Percentiles rank a stretch among this genome's conserved stretches.
Conservation (phyloP, 1,140 invertebrate species). For the Apocrypta bakeri region DNA sequence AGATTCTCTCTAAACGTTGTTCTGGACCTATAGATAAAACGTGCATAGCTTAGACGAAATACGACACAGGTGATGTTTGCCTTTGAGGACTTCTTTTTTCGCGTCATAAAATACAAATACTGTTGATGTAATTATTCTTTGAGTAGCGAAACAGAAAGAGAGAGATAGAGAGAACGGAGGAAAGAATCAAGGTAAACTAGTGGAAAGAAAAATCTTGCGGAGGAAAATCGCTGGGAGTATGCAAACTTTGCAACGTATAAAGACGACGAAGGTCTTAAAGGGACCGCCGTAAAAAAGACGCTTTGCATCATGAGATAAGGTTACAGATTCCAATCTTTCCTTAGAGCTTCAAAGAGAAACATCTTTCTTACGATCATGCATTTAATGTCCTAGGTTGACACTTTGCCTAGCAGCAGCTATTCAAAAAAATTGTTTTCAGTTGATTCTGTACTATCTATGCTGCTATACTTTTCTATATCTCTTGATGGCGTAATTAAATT, state of each 20-base stretch:
- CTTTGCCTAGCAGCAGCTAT: constrained; percentile 1
- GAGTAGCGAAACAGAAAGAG: not conserved
- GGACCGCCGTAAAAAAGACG: constrained; percentile 63
- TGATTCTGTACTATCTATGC: not conserved
- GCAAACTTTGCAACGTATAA: constrained; percentile 58
- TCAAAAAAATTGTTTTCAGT: constrained; percentile 25
- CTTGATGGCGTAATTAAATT: constrained; percentile 2
- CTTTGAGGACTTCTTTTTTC: not conserved
- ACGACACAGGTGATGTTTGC: not conserved
- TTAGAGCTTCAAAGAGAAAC: constrained; percentile 50
- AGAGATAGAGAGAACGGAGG: no score
- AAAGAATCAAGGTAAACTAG: not conserved
- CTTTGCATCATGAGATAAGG: constrained; percentile 61
- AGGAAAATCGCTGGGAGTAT: constrained; percentile 57
- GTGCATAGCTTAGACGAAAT: no score
- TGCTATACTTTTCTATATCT: not conserved
- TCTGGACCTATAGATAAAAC: not conserved
- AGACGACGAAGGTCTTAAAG: constrained; percentile 62
- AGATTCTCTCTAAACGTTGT: not conserved
- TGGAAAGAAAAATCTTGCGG: not conserved
- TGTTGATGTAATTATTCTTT: not conserved
- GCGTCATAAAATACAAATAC: not conserved
- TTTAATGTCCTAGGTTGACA: constrained; percentile 42
- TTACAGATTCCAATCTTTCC: constrained; percentile 64
- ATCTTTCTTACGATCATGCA: constrained; percentile 46